Percentiles rank a stretch among this genome's conserved stretches.
phyloP scores from a whole-genome alignment of 2,797 vertebrate genomes.

The Uromys caudimaculatus region DNA sequence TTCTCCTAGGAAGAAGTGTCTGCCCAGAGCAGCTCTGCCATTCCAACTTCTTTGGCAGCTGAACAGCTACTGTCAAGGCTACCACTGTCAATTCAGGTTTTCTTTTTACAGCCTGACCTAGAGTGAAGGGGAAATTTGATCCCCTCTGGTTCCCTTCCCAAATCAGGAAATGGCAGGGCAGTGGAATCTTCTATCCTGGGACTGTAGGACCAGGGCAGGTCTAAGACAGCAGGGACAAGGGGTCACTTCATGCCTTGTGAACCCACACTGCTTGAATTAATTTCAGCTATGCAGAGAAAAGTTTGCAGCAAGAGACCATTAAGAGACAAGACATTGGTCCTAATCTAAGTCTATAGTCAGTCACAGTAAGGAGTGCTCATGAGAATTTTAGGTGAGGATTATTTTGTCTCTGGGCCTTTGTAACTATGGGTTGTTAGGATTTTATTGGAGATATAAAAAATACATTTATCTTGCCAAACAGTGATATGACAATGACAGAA shows the following conservation, averaged over 20 bases:
- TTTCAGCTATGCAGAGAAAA: background rate
- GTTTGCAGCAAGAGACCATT: background rate
- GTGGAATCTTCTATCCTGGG: background rate
- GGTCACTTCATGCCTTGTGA: background rate
- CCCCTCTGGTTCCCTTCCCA: background rate
- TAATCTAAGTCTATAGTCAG: background rate
- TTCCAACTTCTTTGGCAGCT: background rate
- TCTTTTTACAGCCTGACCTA: background rate
- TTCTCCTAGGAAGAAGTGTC: background rate
- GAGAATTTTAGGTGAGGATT: constrained; percentile 50
- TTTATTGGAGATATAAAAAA: constrained; percentile 53
- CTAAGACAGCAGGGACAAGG: background rate
- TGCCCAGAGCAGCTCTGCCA: background rate
- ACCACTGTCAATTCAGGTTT: background rate
- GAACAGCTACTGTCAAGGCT: background rate
- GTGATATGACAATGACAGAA: background rate
- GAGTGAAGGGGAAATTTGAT: background rate
- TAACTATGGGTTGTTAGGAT: constrained; percentile 25
- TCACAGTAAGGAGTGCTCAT: background rate
- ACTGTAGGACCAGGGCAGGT: background rate
- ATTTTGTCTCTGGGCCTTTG: constrained; percentile 23
- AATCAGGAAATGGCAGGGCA: background rate
- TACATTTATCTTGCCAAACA: constrained; percentile 38
- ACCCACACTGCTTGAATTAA: background rate
- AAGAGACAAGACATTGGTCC: background rate